Evolutionary conservation across 2,797 vertebrate species (phyloP).

Genomic region (Dromococcyx pavoninus): DNA sequence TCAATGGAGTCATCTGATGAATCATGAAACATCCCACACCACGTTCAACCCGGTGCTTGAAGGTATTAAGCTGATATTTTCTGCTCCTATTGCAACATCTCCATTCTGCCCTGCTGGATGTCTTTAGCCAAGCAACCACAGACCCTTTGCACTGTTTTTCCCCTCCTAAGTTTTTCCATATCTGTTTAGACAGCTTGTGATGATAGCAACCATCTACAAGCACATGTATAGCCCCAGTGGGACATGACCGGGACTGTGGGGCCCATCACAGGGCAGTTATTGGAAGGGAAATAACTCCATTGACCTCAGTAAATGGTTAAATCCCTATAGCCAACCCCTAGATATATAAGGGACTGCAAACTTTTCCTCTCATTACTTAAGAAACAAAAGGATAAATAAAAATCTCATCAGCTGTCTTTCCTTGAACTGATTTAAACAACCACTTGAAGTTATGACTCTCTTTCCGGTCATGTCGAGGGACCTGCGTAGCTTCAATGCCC

Average conservation of each 20-base stretch:
- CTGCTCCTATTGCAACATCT: neutral
- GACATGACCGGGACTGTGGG: fast-evolving
- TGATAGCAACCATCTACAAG: neutral
- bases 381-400: neutral
- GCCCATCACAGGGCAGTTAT: neutral
- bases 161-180: neutral
- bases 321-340: neutral
- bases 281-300: neutral
- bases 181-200: neutral
- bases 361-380: neutral
- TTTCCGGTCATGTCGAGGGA: fast-evolving
- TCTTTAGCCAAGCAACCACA: neutral
- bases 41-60: neutral
- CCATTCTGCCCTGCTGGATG: neutral
- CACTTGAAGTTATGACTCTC: neutral
- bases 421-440: neutral
- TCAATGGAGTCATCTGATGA: neutral
- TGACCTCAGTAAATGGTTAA: neutral
- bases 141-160: neutral
- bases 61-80: neutral
- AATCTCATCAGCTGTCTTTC: neutral
- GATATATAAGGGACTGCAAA: neutral
- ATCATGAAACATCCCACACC: neutral
- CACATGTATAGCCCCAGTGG: fast-evolving
- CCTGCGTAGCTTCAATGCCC: neutral